Evolutionary conservation across 2,888 invertebrate genomes (phyloP).

Genomic region (Clistopyga incitator): DNA sequence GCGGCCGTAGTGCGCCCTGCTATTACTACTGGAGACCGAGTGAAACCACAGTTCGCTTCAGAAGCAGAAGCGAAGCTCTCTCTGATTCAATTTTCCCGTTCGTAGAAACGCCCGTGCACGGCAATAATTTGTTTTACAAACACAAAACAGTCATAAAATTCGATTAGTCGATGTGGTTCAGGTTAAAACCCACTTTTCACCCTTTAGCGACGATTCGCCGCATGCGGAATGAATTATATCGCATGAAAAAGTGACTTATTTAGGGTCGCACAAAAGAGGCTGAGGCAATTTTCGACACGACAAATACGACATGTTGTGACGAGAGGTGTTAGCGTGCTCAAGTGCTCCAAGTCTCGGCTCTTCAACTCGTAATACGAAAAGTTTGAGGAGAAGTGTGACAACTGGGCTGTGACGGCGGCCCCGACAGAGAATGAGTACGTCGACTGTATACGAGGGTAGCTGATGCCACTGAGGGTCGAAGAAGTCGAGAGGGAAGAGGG

Average conservation of each 20-base stretch:
- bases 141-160: conserved; percentile 50
- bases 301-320: conserved; percentile 9
- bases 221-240: background rate
- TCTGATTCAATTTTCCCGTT: conserved; percentile 54
- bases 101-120: conserved; percentile 19
- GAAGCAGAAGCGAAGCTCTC: conserved; percentile 28
- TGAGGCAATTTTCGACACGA: conserved; percentile 4
- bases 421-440: conserved; percentile 42
- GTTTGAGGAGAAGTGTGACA: conserved; percentile 58
- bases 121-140: conserved; percentile 52
- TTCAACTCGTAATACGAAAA: conserved; percentile 71
- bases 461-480: conserved; percentile 40
- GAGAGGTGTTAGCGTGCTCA: conserved; percentile 25
- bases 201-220: background rate
- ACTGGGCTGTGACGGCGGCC: conserved; percentile 20
- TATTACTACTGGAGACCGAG: conserved; percentile 26
- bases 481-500: conserved; percentile 33
- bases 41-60: conserved; percentile 24
- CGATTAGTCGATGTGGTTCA: conserved; percentile 31
- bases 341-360: conserved; percentile 47
- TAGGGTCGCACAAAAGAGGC: background rate
- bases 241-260: conserved; percentile 18
- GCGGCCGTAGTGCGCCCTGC: conserved; percentile 7
- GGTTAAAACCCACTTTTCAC: conserved; percentile 29
- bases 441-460: conserved; percentile 30